phyloP scores from a whole-genome alignment of 2,797 vertebrate genomes.

The Chromis chromis region DNA sequence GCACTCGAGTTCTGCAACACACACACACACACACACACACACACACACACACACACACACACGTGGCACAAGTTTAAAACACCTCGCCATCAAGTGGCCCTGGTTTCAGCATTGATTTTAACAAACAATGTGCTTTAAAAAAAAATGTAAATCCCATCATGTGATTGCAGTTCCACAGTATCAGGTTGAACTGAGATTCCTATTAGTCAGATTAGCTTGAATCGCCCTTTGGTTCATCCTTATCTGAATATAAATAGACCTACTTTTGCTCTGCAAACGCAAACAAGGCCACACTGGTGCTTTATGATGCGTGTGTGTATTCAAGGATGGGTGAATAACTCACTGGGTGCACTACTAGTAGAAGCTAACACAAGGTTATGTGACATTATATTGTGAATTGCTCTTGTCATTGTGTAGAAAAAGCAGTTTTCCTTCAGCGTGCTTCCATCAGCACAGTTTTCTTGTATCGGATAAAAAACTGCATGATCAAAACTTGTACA shows the following conservation, averaged over 20 bases:
- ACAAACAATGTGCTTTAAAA: constrained; percentile 28
- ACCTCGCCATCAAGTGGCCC: background rate
- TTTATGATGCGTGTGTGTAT: constrained; percentile 7
- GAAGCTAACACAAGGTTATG: background rate
- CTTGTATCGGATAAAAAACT: background rate
- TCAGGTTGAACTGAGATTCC: constrained; percentile 13
- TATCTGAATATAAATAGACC: constrained; percentile 69
- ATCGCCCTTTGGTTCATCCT: constrained; percentile 52
- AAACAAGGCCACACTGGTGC: constrained; percentile 29
- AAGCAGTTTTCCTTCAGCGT: background rate
- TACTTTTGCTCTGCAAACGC: constrained; percentile 56
- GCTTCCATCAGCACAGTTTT: background rate
- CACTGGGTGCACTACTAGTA: background rate
- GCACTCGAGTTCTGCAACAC: too few species aligned
- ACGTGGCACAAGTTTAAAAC: constrained; percentile 11
- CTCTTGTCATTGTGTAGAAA: background rate
- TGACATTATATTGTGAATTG: background rate
- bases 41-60: constrained; percentile 1
- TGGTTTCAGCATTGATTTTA: constrained; percentile 12
- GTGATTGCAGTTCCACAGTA: constrained; percentile 19
- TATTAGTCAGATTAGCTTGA: constrained; percentile 41
- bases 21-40: too few species aligned
- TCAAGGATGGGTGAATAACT: constrained; percentile 33
- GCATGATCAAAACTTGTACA: background rate
- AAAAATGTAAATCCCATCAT: background rate